Base-by-base conservation (phyloP, 2,797 vertebrate species). In the Eurystomus glaucurus region DNA sequence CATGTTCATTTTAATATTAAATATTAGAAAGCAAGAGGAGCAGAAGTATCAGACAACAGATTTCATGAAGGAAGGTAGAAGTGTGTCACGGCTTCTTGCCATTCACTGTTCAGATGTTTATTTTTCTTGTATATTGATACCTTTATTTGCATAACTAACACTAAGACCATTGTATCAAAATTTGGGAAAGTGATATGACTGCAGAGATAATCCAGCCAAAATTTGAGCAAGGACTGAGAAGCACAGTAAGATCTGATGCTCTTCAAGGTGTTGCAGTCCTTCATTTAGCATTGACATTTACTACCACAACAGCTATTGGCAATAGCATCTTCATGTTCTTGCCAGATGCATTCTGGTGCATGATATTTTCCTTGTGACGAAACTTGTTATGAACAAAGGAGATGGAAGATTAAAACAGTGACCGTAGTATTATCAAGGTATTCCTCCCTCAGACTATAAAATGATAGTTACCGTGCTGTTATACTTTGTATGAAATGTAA, bases 271-370 rank as follows among this genome's bases (percentile, higher is more conserved):
- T 54, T 82, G 66, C 71, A 90, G 72, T 79, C 61, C 78, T 81
- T 94, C 85, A 72, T 60, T 92, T 94, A 76, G 46, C 37, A 68
- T 7, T 94, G 84, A 80, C 58, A 35, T 86, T 95, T 94, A 78
- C 52, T 89, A 79, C 41, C 92, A 88, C 79, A 78, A 69, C 11
- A 89, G 6, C 4, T 45, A 94, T 20, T 51, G 77, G 39, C 62
- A 75, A 75, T 4, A 70, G 68, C 60, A 82, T 61, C 41, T 90
- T 90, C 87, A 33, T 58, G 83, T 83, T 79, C 87, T 60, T 81
- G 43, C n/a, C 62, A 92, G 29, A 50, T 87, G 29, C 55, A 22
- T 70, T 82, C 58, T 25, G 29, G 31, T 70, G 33, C 55, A 8
- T 39, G 46, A 21, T 65, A 41, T 78, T 90, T 81, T 79, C 48